Conservation (phyloP, 2,888 invertebrate species). For the Leptopilina syphax region DNA sequence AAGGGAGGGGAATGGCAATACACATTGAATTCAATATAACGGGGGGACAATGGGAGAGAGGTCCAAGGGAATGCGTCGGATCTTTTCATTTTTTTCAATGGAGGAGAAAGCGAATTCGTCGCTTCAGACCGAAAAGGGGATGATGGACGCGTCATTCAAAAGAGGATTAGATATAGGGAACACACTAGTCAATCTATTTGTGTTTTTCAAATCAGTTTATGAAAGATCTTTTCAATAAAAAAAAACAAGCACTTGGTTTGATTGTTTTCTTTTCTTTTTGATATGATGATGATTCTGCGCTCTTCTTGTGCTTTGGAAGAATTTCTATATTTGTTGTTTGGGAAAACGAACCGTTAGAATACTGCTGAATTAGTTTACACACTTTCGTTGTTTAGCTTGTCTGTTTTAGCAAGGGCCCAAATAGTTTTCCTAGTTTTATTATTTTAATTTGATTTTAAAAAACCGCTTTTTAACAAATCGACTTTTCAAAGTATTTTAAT, state of each 20-base stretch:
- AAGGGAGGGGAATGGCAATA: background rate
- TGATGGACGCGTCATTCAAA: constrained; percentile 36
- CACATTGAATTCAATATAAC: constrained; percentile 6
- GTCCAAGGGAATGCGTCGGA: constrained; percentile 36
- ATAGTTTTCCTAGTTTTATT: too few species aligned
- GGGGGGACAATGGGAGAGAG: constrained; percentile 13
- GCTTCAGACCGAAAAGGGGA: background rate
- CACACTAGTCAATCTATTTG: constrained; percentile 7
- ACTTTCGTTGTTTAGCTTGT: too few species aligned
- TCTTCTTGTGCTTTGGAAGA: too few species aligned
- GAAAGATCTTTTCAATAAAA: background rate
- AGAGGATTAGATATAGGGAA: constrained; percentile 32
- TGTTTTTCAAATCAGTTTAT: constrained; percentile 26
- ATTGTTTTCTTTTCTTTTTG: background rate
- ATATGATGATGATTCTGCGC: background rate
- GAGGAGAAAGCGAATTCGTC: constrained; percentile 38
- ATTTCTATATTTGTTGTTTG: too few species aligned
- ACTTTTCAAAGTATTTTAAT: too few species aligned
- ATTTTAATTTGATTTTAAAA: too few species aligned
- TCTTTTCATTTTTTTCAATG: constrained; percentile 26
- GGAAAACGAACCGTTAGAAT: too few species aligned
- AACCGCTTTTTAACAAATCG: too few species aligned
- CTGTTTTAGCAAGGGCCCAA: too few species aligned
- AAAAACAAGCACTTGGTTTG: background rate
- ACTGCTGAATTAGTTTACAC: too few species aligned